Conservation (phyloP, 2,888 invertebrate species). For the Orchesellides sinensis region DNA sequence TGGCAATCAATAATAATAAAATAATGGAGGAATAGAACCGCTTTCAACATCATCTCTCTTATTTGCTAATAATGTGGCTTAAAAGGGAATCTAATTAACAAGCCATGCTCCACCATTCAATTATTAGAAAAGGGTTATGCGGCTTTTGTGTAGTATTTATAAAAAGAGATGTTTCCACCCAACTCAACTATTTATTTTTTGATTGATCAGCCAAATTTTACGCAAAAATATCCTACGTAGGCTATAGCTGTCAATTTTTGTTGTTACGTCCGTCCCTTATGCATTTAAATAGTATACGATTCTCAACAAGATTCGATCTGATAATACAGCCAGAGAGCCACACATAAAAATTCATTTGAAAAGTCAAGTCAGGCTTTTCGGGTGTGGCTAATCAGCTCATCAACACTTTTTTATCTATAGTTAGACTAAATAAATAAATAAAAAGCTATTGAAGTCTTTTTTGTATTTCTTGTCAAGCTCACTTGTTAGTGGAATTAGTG, state of each 20-base stretch:
- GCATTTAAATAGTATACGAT: no score
- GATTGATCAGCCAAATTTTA: conserved; percentile 14
- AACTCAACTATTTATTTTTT: background rate
- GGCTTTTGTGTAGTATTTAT: no score
- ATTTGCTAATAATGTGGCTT: background rate
- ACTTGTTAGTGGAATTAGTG: conserved; percentile 9
- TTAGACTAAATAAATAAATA: background rate
- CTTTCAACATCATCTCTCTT: background rate
- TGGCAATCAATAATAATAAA: conserved; percentile 9
- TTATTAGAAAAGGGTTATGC: no score
- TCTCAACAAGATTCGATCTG: background rate
- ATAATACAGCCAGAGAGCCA: background rate
- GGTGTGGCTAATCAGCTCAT: conserved; percentile 34
- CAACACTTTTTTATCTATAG: conserved; percentile 15
- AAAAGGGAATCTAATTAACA: conserved; percentile 43
- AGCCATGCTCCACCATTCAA: background rate
- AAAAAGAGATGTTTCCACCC: no score
- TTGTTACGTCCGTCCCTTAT: conserved; percentile 10
- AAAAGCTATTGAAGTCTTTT: conserved; percentile 4
- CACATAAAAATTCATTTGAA: background rate
- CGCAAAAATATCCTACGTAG: conserved; percentile 6
- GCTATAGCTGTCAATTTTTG: conserved; percentile 21
- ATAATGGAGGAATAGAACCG: background rate
- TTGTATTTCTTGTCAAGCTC: background rate
- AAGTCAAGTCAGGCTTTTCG: background rate